Base-by-base conservation (phyloP, 2,113 vertebrate species). In the Oxyruncus cristatus region DNA sequence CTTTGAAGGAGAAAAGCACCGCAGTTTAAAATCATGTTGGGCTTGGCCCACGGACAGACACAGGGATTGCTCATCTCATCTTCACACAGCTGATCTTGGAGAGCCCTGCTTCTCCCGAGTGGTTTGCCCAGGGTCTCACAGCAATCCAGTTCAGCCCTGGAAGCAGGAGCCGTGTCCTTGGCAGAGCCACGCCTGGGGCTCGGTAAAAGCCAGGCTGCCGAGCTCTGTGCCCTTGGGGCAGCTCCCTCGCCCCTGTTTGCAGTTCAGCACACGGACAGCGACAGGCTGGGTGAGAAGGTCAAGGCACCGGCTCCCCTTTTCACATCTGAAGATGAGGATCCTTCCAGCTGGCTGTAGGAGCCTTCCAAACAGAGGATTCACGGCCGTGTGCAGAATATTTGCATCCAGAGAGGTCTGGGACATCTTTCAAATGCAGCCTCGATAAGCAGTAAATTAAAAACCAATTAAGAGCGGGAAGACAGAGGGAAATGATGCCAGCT, bases 361-460 rank as follows among this genome's bases (percentile, higher is more conserved):
- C 76, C 89, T 81, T 74, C 84, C 85, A 82, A 39, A 33, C 8
- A 37, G n/a, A 44, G 68, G 20, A 75, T 62, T 59, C 42, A 24
- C 3, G 6, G n/a, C 47, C 71, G 2, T 3, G 10, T 85, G 85
- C 62, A 18, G 8, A 85, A 49, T 28, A 61, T 92, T 61, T 83
- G 46, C 81, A 75, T 50, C 49, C 89, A 76, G 67, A 88, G 71
- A 80, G 63, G 59, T 73, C 41, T 77, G 76, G 73, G 37, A 73
- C 63, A 74, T 74, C 73, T 74, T 85, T 95, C 72, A 77, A 80
- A 58, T 2, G 35, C 83, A 92, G 79, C 63, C 83, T 63, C 77
- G 52, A 74, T 84, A 86, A 93, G 89, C 91, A 95, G 79, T 91
- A 91, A 87, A 92, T 97, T 89, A 90, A 94, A 93, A 95, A 39